Percentiles rank a stretch among this genome's conserved stretches.
Conservation (phyloP, 2,797 vertebrate genomes). For the Schizothorax lantsangensis region DNA sequence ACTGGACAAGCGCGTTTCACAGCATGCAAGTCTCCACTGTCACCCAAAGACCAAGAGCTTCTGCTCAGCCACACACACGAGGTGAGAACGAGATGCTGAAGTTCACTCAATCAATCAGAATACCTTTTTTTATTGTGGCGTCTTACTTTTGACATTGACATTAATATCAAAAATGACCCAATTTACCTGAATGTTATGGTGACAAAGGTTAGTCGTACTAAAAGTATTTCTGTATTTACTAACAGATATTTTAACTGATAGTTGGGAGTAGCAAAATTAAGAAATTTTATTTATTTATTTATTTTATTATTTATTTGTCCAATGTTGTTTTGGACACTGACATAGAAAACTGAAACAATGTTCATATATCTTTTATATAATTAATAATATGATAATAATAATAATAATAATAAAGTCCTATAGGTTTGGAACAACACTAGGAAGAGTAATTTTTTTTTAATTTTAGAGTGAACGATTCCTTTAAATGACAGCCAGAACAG, state of each 20-base stretch:
- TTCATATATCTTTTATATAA: neutral
- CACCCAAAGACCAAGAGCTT: conserved; percentile 8
- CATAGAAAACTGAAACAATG: neutral
- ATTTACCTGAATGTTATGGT: neutral
- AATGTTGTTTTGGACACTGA: neutral
- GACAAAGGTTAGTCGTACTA: neutral
- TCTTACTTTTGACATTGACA: conserved; percentile 1
- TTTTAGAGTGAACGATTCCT: neutral
- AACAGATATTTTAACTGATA: neutral
- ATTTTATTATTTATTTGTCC: no score
- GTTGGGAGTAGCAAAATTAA: neutral
- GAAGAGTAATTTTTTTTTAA: neutral
- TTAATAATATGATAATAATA: no score
- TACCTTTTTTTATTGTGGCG: neutral
- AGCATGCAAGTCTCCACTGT: conserved; percentile 46
- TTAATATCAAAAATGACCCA: neutral
- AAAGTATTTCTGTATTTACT: neutral
- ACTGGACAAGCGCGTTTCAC: conserved; percentile 22
- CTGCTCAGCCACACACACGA: conserved; percentile 54
- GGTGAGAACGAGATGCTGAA: conserved; percentile 43
- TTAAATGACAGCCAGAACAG: neutral
- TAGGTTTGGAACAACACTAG: neutral
- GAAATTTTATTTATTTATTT: neutral
- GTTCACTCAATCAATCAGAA: neutral
- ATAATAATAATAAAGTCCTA: neutral